A percentile compares a stretch with the other conserved stretches of the same genome.
phyloP scores from a whole-genome alignment of 2,797 vertebrate genomes.

The Poecilia gillii region DNA sequence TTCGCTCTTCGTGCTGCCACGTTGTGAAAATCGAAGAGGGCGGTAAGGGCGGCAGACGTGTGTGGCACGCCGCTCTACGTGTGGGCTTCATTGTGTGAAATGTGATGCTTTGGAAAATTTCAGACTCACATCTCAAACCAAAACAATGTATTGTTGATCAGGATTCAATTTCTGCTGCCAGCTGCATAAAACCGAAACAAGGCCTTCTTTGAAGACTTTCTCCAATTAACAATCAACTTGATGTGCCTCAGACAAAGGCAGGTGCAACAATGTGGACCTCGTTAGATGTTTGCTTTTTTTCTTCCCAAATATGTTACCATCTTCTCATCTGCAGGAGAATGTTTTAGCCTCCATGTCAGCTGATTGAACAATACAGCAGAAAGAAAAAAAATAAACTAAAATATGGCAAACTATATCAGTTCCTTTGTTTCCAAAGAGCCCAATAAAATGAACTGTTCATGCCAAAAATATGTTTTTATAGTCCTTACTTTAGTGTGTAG shows the following conservation, averaged over 20 bases:
- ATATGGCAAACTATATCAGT: not conserved
- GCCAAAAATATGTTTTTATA: not conserved
- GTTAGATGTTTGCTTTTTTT: not conserved
- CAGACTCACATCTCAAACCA: slow-evolving; percentile 3
- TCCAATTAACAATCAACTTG: not conserved
- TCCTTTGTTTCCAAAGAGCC: not conserved
- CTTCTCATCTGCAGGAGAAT: not conserved
- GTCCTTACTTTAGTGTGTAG: not conserved
- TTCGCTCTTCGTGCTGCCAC: slow-evolving; percentile 16
- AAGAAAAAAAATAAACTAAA: not conserved
- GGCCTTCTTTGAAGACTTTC: not conserved
- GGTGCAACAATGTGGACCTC: slow-evolving; percentile 9
- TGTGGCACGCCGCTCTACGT: not conserved
- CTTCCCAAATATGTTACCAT: not conserved
- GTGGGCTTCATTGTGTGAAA: not conserved
- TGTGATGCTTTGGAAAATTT: not conserved
- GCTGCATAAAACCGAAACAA: slow-evolving; percentile 38
- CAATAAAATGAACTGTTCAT: not conserved
- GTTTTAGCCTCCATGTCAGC: not conserved
- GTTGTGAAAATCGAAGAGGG: slow-evolving; percentile 55
- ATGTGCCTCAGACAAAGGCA: not conserved
- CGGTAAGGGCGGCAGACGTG: not conserved
- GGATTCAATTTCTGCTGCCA: slow-evolving; percentile 12
- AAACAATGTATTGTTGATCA: slow-evolving; percentile 51
- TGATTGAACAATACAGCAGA: not conserved